Conservation (phyloP, 2,113 vertebrate species). For the Fulmarus glacialis region DNA sequence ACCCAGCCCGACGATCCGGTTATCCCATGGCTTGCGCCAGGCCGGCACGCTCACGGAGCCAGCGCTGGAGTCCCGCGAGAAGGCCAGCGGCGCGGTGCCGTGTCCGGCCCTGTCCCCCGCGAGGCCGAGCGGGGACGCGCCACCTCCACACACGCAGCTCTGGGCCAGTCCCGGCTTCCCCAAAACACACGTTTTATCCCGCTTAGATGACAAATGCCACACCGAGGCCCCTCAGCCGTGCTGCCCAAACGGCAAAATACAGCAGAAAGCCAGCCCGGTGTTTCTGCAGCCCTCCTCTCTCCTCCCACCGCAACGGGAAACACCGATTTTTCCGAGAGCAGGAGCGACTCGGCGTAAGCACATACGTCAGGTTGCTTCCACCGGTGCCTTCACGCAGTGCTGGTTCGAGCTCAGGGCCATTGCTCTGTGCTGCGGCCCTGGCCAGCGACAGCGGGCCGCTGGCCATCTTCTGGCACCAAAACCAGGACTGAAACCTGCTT, state of each 20-base stretch:
- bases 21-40: background rate
- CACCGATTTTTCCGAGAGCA: background rate
- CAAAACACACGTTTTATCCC: background rate
- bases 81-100: fast-evolving
- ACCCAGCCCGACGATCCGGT: fast-evolving
- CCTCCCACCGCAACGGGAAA: fast-evolving
- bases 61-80: fast-evolving
- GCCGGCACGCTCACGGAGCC: fast-evolving
- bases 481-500: background rate
- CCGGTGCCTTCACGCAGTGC: fast-evolving
- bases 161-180: background rate
- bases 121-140: fast-evolving
- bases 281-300: background rate
- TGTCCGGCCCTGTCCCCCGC: fast-evolving
- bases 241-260: background rate
- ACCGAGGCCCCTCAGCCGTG: background rate
- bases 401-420: background rate
- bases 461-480: background rate
- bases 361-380: fast-evolving
- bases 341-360: background rate
- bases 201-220: fast-evolving
- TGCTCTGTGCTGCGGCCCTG: fast-evolving
- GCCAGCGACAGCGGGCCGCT: fast-evolving
- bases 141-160: fast-evolving
- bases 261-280: background rate